Conservation (phyloP, 1,140 invertebrate species). For the Bactericera cockerelli region DNA sequence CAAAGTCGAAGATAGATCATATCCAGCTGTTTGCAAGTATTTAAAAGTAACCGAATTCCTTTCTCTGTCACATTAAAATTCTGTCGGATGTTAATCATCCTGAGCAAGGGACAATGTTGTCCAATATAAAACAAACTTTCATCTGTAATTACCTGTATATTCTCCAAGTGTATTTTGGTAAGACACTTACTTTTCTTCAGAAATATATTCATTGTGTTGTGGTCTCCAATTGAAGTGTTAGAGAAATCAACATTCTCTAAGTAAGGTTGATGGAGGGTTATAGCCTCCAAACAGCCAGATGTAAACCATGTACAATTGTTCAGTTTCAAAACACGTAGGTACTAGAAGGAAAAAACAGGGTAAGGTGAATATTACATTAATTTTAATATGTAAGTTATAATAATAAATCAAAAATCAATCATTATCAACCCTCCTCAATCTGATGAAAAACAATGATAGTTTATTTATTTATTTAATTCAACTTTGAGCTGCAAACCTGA, state of each 20-base stretch:
- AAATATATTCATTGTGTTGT: constrained; percentile 1
- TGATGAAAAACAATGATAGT: too few species aligned
- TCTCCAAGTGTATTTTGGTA: background rate
- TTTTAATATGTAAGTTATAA: too few species aligned
- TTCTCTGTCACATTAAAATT: background rate
- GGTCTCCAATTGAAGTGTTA: background rate
- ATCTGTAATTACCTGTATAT: background rate
- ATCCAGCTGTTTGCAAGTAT: background rate
- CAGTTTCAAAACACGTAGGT: constrained; percentile 14
- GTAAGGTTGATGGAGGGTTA: constrained; percentile 15
- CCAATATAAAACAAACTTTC: constrained; percentile 3
- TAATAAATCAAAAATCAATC: too few species aligned
- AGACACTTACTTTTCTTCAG: background rate
- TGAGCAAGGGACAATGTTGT: background rate
- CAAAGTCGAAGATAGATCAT: background rate
- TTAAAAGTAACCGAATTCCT: background rate
- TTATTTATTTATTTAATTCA: too few species aligned
- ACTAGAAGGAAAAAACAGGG: too few species aligned
- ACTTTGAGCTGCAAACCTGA: too few species aligned
- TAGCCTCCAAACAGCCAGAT: constrained; percentile 15
- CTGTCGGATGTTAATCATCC: background rate
- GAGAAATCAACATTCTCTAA: constrained; percentile 14
- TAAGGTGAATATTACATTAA: too few species aligned
- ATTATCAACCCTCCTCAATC: too few species aligned
- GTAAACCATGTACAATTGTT: constrained; percentile 16